Evolutionary conservation across 2,888 invertebrate species (phyloP), one percentile per base, ranked within the genome.

Genomic region (Nemurella pictetii): DNA sequence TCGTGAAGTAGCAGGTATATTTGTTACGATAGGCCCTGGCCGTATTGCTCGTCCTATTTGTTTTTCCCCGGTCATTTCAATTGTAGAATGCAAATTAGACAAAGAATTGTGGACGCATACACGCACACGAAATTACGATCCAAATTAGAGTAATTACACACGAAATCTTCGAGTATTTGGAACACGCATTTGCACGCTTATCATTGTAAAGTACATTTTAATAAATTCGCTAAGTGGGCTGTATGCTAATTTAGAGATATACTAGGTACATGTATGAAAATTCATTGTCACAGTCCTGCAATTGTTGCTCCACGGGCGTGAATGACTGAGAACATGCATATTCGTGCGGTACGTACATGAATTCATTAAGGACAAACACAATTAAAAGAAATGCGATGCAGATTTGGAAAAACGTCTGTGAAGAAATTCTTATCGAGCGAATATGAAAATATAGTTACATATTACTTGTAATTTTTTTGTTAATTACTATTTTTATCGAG

Each of bases 401-500:
- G 78, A 78, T 78, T 12, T 29, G 9, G 9, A 55, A 55, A 75
- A 78, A 78, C 20, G 78, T 78, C 78, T 78, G n/a, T 20, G 55
- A 20, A 30, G 30, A 78, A 78, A 78, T n/a, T 78, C 78, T 75
- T 27, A 26, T 75, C 28, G 75, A 26, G 15, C 28, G 26, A 15
- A 3, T 78, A 2, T 78, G 20, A 28, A 28, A 3, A 28, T 15
- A 28, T 29, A 27, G 29, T 30, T 4, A 9, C 12, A 20, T 78
- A 72, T 82, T 5, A 82, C 27, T 28, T 82, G 82, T 82, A 82
- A 82, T 82, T 82, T 82, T n/a, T 55, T 26, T 55, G 55, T 82
- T 82, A 72, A 82, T 82, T 55, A 82, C 29, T 72, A 82, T 72
- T 55, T 55, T 82, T 82, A 82, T 82, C 82, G 55, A 72, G 25